Base-by-base conservation (phyloP, 1,140 invertebrate species). In the Drosophila rhopaloa region DNA sequence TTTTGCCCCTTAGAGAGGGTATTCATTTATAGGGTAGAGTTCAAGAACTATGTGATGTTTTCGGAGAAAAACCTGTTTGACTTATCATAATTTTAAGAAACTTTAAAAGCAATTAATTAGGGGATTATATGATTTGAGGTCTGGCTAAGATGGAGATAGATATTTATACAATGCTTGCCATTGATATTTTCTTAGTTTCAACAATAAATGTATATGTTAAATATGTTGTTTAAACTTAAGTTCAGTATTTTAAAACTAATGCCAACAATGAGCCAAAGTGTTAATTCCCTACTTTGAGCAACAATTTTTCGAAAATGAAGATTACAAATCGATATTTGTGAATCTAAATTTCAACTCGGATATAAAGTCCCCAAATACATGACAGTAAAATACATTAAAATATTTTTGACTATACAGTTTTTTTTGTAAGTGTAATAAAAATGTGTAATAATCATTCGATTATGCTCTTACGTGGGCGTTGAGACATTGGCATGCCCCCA, bases 381-480 rank as follows among this genome's bases (percentile, higher is more conserved):
- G 2, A 19, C 19, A 19, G 19, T 1, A 4, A 24, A 24, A 24
- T 4, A 24, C 24, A 2, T 4, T 24, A 24, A 24, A 24, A 24
- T 24, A 24, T 24, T 24, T 24, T 24, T 24, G 3, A 40, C 0
- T n/a, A 10, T 13, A n/a, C 6, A 13, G 7, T 24, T 24, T 14
- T 51, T 38, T 50, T 35, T 43, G 11, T 11, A 19, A 19, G 38
- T 67, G 29, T 53, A 62, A 8, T 8, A 3, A 8, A 14, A 8
- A 40, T 13, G 24, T 16, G 53, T 61, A 4, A 4, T 57, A 10
- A 41, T 63, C 40, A 43, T 62, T 67, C 62, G 40, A 70, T 37
- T 50, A 50, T 48, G 32, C 37, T 37, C 48, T 67, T 51, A 41
- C 65, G 82, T 85, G 83, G 83, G 82, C 75, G 82, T 88, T 68